phyloP scores from a whole-genome alignment of 2,888 invertebrate genomes.

The Serripes groenlandicus region DNA sequence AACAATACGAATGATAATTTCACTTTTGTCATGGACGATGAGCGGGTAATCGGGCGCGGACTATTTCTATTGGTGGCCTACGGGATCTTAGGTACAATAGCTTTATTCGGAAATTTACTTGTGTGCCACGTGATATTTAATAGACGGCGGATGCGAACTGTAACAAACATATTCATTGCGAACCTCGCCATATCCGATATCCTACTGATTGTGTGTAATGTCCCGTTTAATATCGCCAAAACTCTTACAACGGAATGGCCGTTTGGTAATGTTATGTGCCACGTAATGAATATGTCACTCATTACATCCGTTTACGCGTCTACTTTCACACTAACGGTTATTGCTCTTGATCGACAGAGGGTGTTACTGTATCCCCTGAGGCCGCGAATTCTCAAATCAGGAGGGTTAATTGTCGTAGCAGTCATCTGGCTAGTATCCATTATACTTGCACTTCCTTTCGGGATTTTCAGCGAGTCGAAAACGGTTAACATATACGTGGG shows the following conservation, averaged over 20 bases:
- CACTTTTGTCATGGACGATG: slow-evolving; percentile 3
- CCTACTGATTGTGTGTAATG: slow-evolving; percentile 84
- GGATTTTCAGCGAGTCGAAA: slow-evolving; percentile 82
- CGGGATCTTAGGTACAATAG: slow-evolving; percentile 76
- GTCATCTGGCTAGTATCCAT: slow-evolving; percentile 85
- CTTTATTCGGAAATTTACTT: slow-evolving; percentile 81
- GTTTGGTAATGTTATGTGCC: slow-evolving; percentile 86
- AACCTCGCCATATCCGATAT: slow-evolving; percentile 83
- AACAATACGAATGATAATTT: slow-evolving; percentile 1
- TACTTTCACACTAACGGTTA: slow-evolving; percentile 87
- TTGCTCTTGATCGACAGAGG: slow-evolving; percentile 86
- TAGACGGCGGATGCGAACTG: slow-evolving; percentile 82
- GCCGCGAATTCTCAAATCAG: slow-evolving; percentile 84
- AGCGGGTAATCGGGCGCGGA: slow-evolving; percentile 20
- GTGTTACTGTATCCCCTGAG: slow-evolving; percentile 86
- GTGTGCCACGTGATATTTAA: slow-evolving; percentile 83
- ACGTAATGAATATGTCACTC: slow-evolving; percentile 86
- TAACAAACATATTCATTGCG: slow-evolving; percentile 84
- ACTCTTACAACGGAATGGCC: slow-evolving; percentile 86
- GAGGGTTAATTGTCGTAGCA: slow-evolving; percentile 83
- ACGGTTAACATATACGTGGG: slow-evolving; percentile 70
- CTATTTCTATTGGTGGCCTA: slow-evolving; percentile 74
- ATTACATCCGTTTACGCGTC: slow-evolving; percentile 87
- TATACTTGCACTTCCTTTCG: slow-evolving; percentile 86
- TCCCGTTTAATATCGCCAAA: slow-evolving; percentile 87